Conservation (phyloP, 2,113 vertebrate species). For the Burhinus bistriatus region DNA sequence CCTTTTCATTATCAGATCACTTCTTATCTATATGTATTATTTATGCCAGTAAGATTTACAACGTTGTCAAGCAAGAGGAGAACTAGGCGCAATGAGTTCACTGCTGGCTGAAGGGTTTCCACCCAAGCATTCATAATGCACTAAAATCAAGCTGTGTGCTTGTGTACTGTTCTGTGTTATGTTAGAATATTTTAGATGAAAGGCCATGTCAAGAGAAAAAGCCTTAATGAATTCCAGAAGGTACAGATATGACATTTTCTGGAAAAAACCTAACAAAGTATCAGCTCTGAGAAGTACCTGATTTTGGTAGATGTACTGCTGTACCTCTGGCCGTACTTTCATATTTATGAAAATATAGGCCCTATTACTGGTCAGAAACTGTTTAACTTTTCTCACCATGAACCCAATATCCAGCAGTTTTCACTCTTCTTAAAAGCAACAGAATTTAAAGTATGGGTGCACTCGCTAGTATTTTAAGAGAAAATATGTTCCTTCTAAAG, state of each 20-base stretch:
- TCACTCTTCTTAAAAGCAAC: not conserved
- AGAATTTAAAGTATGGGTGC: not conserved
- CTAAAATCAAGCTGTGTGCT: not conserved
- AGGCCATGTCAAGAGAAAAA: not conserved
- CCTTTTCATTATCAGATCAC: not conserved
- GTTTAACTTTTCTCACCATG: not conserved
- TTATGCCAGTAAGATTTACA: not conserved
- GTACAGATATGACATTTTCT: fast-evolving
- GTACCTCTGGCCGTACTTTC: not conserved
- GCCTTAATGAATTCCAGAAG: not conserved
- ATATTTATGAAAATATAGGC: not conserved
- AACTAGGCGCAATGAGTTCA: not conserved
- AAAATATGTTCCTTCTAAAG: not conserved
- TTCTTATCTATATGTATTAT: not conserved
- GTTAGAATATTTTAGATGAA: not conserved
- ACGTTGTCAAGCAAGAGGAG: not conserved
- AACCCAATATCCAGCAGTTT: not conserved
- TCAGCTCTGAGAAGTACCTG: not conserved
- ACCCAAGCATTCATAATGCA: not conserved
- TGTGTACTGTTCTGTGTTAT: not conserved
- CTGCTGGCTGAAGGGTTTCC: not conserved
- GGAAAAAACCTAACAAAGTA: not conserved
- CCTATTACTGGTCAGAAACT: not conserved
- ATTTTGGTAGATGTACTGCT: not conserved
- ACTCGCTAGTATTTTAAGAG: not conserved